Evolutionary conservation across 2,113 vertebrate species (phyloP).

Genomic region (Bubo scandiacus): DNA sequence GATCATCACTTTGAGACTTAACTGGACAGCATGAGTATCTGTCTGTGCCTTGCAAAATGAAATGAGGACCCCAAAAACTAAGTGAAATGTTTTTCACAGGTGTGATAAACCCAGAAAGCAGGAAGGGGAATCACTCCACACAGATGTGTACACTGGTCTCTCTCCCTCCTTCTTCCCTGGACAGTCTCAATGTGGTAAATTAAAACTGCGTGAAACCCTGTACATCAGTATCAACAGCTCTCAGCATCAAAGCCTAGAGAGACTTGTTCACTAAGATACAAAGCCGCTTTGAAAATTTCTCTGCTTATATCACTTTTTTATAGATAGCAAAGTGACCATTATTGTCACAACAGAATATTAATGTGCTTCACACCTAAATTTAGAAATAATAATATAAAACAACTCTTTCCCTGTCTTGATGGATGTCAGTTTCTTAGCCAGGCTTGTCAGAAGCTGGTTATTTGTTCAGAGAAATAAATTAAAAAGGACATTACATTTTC

Average conservation of each 20-base stretch:
- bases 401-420: not conserved
- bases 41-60: not conserved
- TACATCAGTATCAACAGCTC: not conserved
- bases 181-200: constrained; percentile 27
- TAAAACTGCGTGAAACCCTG: constrained; percentile 9
- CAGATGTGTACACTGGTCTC: accelerated
- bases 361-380: constrained; percentile 34
- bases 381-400: constrained; percentile 22
- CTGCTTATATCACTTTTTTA: constrained; percentile 21
- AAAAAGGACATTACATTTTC: not conserved
- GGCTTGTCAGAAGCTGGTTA: not conserved
- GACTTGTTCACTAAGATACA: not conserved
- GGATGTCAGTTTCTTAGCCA: not conserved
- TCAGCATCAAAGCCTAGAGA: not conserved
- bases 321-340: constrained; percentile 34
- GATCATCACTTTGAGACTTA: not conserved
- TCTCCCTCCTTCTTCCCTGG: not conserved
- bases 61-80: not conserved
- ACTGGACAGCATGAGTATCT: not conserved
- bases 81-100: not conserved
- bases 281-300: constrained; percentile 37
- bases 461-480: not conserved
- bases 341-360: constrained; percentile 40
- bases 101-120: not conserved
- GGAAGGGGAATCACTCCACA: not conserved